Evolutionary conservation across 2,113 vertebrate genomes (phyloP), one percentile per base, ranked within the genome.

Genomic region (Regulus satrapa): DNA sequence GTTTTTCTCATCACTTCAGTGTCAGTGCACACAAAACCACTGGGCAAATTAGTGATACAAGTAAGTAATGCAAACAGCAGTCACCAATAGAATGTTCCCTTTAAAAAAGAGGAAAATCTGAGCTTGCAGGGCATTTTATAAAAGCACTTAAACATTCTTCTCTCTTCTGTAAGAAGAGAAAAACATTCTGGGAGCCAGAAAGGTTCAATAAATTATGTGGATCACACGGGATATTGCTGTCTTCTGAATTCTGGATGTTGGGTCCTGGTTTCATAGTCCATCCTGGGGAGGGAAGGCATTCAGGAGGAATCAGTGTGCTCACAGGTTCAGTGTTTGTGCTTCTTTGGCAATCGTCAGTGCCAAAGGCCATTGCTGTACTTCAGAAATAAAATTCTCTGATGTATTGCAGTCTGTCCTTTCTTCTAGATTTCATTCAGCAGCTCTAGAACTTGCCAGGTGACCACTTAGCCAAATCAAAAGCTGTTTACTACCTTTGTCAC

Each of bases 391-490:
- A 73, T 69, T 83, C 23, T 69, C 29, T 79, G 55, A 54, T 66
- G 12, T 62, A 45, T 58, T 88, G 61, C 49, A 59, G 5, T 80
- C 68, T 74, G 0, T 63, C 18, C 36, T 51, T n/a, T 79, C 14
- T 61, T 48, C 36, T 16, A 34, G 32, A 13, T 68, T 41, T 61
- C 49, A 41, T 56, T 85, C 48, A 64, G 23, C 21, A 68, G 41
- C 34, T 41, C 23, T 52, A 58, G 78, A 90, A 77, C 82, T 88
- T 93, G 58, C 92, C 88, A 88, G 63, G 43, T 85, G 67, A 49
- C 34, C 91, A 66, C 58, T 94, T 85, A 54, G 15, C 40, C 61
- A 71, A 89, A 89, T 89, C 56, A 75, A 55, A 92, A 83, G 61
- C n/a, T 67, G 5, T 84, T 88, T 91, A 9, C 63, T 82, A 18